Evolutionary conservation across 2,797 vertebrate species (phyloP).

Genomic region (Hippoglossus hippoglossus): DNA sequence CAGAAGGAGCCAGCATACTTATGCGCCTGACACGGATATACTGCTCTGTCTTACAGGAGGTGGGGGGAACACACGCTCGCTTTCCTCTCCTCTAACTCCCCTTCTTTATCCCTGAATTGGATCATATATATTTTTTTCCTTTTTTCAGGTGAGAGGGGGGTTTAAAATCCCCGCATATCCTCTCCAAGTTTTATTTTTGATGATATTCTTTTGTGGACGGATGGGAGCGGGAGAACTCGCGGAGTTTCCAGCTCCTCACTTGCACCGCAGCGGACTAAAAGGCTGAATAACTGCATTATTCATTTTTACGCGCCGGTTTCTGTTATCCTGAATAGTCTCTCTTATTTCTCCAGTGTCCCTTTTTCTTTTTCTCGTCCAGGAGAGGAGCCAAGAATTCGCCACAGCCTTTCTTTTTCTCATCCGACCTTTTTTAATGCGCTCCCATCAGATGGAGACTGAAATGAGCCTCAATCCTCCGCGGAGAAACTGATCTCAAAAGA

Average conservation of each 20-base stretch:
- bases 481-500: constrained; percentile 10
- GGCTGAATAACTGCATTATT: constrained; percentile 73
- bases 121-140: constrained; percentile 13
- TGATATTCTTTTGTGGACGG: not conserved
- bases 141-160: not conserved
- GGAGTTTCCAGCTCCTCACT: constrained; percentile 58
- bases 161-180: not conserved
- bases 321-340: constrained; percentile 30
- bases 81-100: constrained; percentile 1
- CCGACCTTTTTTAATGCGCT: not conserved
- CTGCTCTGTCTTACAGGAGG: constrained; percentile 52
- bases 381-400: constrained; percentile 10
- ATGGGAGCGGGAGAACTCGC: constrained; percentile 36
- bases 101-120: constrained; percentile 2
- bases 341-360: constrained; percentile 6
- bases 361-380: not conserved
- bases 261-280: constrained; percentile 59
- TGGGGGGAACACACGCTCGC: constrained; percentile 25
- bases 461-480: not conserved
- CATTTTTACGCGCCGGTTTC: constrained; percentile 67
- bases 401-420: not conserved
- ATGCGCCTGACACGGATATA: constrained; percentile 58
- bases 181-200: constrained; percentile 14
- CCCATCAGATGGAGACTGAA: constrained; percentile 31
- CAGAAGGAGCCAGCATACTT: constrained; percentile 61